Evolutionary conservation across 2,888 invertebrate species (phyloP).

Genomic region (Eulithis testata): DNA sequence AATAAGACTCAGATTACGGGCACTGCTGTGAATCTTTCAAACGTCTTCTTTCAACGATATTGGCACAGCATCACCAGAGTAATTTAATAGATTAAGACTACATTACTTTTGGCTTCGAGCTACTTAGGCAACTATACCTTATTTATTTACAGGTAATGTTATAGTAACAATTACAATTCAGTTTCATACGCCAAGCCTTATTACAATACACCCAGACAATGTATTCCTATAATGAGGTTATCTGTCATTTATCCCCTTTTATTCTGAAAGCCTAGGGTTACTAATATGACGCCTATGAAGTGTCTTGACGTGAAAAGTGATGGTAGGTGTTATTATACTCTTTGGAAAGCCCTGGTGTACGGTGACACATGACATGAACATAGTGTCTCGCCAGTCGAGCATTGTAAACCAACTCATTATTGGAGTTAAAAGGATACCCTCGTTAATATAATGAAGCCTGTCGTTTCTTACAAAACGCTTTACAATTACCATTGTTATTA

Average conservation of each 20-base stretch:
- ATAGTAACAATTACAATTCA: too few species aligned
- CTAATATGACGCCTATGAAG: constrained; percentile 7
- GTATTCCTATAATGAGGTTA: neutral
- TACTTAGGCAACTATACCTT: too few species aligned
- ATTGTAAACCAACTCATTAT: constrained; percentile 5
- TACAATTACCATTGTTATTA: too few species aligned
- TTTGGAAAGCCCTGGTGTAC: constrained; percentile 5
- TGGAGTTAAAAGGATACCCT: constrained; percentile 5
- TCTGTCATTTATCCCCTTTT: constrained; percentile 1
- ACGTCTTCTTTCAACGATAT: too few species aligned
- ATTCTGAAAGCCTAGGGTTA: constrained; percentile 9
- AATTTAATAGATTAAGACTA: too few species aligned
- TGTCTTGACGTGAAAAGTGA: constrained; percentile 6
- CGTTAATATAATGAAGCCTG: constrained; percentile 1
- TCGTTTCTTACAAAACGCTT: too few species aligned
- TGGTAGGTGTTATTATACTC: constrained; percentile 11
- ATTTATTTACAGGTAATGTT: too few species aligned
- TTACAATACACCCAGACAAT: neutral
- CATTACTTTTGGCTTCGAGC: too few species aligned
- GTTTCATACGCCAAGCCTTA: too few species aligned
- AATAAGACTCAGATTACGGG: too few species aligned
- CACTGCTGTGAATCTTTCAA: too few species aligned
- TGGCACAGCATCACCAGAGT: too few species aligned
- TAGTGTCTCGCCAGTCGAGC: constrained; percentile 10
- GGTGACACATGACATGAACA: constrained; percentile 10